phyloP scores from a whole-genome alignment of 2,888 invertebrate genomes.

The Amorpha juglandis region DNA sequence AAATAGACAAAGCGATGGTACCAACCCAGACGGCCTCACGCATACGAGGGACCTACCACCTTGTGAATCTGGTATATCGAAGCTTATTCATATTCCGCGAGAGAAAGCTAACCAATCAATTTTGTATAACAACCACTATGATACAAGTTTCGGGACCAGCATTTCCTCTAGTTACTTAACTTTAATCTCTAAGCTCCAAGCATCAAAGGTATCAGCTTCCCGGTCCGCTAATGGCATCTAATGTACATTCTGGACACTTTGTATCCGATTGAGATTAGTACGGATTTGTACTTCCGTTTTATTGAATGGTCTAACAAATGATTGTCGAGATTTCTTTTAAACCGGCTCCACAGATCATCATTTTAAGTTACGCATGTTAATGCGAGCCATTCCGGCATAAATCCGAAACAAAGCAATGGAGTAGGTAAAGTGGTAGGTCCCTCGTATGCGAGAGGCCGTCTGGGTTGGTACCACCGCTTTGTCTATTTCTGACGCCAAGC shows the following conservation, averaged over 20 bases:
- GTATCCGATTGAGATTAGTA: conserved; percentile 19
- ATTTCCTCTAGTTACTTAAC: conserved; percentile 14
- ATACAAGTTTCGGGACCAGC: background rate
- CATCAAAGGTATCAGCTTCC: conserved; percentile 14
- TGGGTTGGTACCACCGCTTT: too few relatives aligned
- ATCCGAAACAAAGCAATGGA: too few relatives aligned
- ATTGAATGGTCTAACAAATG: conserved; percentile 1
- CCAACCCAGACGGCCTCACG: too few relatives aligned
- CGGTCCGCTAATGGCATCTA: conserved; percentile 15
- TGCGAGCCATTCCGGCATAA: too few relatives aligned
- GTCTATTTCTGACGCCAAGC: too few relatives aligned
- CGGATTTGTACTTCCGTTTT: conserved; percentile 13
- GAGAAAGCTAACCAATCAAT: background rate
- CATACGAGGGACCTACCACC: too few relatives aligned
- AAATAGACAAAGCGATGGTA: too few relatives aligned
- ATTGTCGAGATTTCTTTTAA: background rate
- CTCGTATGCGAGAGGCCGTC: too few relatives aligned
- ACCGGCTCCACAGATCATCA: too few relatives aligned
- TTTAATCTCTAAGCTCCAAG: conserved; percentile 12
- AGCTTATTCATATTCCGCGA: background rate
- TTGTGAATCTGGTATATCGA: too few relatives aligned
- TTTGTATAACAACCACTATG: background rate
- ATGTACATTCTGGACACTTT: conserved; percentile 2
- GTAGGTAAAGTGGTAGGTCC: too few relatives aligned
- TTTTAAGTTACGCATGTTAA: too few relatives aligned